Evolutionary conservation across 37 sponge, comb jelly and placozoan species (phyloP).

Genomic region (Oopsacas minuta): DNA sequence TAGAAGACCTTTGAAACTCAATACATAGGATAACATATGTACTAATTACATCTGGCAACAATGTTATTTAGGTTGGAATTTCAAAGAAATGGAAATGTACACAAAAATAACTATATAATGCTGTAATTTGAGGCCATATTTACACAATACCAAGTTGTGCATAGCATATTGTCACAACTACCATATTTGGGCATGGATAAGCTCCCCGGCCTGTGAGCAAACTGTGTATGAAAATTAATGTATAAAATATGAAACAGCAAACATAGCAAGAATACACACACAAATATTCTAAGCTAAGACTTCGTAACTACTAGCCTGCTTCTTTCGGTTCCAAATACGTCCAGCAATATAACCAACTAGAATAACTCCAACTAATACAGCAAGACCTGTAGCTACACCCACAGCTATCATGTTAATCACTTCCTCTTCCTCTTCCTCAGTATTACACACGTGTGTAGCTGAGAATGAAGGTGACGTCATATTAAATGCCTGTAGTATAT

Average conservation of each 20-base stretch:
- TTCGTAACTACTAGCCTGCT: constrained; percentile 10
- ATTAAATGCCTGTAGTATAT: not conserved
- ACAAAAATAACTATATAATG: too few species aligned
- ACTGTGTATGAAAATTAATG: not conserved
- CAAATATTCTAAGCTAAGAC: not conserved
- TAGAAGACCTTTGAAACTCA: too few species aligned
- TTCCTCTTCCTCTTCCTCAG: not conserved
- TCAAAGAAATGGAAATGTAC: too few species aligned
- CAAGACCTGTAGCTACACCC: not conserved
- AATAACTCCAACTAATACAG: not conserved
- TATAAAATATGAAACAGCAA: not conserved
- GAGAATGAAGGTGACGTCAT: not conserved
- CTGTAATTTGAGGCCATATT: too few species aligned
- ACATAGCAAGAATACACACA: not conserved
- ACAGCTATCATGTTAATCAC: not conserved
- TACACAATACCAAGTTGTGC: too few species aligned
- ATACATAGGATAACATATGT: too few species aligned
- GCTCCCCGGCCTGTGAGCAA: too few species aligned
- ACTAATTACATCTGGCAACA: too few species aligned
- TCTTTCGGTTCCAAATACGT: not conserved
- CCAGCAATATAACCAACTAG: not conserved
- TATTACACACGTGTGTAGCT: not conserved
- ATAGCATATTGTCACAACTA: too few species aligned
- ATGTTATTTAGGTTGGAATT: too few species aligned
- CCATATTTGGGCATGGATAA: too few species aligned